These are phyloP conservation scores for Belgica antarctica DNA, from an alignment of 2,888 invertebrate species.

Conservation along the genomic window DNA sequence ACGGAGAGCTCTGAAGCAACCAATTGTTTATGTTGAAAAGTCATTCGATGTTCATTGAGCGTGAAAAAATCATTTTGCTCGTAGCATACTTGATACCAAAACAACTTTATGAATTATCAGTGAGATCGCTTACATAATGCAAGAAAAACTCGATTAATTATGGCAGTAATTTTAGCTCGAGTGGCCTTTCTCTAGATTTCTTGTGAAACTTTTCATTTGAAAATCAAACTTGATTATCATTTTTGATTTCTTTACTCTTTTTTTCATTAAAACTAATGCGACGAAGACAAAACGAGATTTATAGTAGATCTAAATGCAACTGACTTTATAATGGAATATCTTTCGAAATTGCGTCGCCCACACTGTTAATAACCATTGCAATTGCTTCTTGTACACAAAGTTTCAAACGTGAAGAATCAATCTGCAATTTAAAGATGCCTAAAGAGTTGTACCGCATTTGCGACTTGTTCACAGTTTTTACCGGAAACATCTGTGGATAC, in stretches of 20 bases:
- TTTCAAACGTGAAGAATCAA: slow-evolving; percentile 26
- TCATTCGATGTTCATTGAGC: slow-evolving; percentile 2
- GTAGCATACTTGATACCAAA: too few relatives aligned
- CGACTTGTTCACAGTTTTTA: too few relatives aligned
- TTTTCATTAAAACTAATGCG: slow-evolving; percentile 17
- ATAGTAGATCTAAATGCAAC: not conserved
- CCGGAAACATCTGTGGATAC: too few relatives aligned
- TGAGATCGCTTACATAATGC: too few relatives aligned
- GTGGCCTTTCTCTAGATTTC: too few relatives aligned
- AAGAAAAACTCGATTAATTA: too few relatives aligned
- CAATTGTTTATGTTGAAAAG: not conserved
- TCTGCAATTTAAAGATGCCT: not conserved
- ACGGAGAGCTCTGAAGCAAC: too few relatives aligned
- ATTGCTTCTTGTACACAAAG: not conserved
- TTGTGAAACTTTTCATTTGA: not conserved
- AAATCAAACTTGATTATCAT: slow-evolving; percentile 6
- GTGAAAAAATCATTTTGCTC: not conserved
- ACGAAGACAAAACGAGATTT: slow-evolving; percentile 8
- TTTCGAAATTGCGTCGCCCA: not conserved
- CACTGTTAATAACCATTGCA: not conserved
- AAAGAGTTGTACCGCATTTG: too few relatives aligned
- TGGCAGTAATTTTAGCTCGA: too few relatives aligned
- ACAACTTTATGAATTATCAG: too few relatives aligned
- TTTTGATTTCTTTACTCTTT: not conserved
- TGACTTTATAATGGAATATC: not conserved